Evolutionary conservation across 2,888 invertebrate species (phyloP), one percentile per base, ranked within the genome.

Genomic region (Phalera bucephala): DNA sequence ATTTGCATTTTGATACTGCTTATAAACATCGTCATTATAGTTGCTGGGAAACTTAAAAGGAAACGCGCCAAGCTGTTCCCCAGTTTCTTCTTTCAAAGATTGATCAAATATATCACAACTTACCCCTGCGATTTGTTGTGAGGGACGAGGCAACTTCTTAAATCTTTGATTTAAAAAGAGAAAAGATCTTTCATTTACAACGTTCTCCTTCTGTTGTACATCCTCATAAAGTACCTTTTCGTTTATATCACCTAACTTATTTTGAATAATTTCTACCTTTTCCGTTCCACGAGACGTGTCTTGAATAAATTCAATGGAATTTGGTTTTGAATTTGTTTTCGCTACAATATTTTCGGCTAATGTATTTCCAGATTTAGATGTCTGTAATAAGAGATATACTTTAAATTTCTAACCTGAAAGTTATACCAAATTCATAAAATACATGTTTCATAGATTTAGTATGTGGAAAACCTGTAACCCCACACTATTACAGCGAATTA

Each of bases 171-270:
- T 78, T 13, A 81, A 62, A 29, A 62, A 77, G n/a, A 86, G 58
- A 36, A 73, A 79, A 12, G 87, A 77, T 48, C 85, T 68, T 58
- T 78, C 75, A 42, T 63, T 72, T 11, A 80, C 51, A 42, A 65
- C 76, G 23, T 64, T 71, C 14, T 63, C 46, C 55, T 70, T 72
- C 6, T 50, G 45, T 1, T 51, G 50, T 2, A 45, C 61, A 28
- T 71, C 45, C 40, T 75, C 64, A 31, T 67, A 75, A 31, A 85
- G 35, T 31, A 68, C 69, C 7, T 59, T 65, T 11, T 80, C 69
- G 11, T 58, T 58, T 2, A 50, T 50, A 12, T 44, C 28, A 26
- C 11, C 29, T 6, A 4, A 7, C 10, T 5, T 11, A 11, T 34
- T 36, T 14, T 27, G 31, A 5, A 9, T 9, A 27, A 13, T 31